phyloP scores from a whole-genome alignment of 2,888 invertebrate species.

The Megaustenia siamemsis region DNA sequence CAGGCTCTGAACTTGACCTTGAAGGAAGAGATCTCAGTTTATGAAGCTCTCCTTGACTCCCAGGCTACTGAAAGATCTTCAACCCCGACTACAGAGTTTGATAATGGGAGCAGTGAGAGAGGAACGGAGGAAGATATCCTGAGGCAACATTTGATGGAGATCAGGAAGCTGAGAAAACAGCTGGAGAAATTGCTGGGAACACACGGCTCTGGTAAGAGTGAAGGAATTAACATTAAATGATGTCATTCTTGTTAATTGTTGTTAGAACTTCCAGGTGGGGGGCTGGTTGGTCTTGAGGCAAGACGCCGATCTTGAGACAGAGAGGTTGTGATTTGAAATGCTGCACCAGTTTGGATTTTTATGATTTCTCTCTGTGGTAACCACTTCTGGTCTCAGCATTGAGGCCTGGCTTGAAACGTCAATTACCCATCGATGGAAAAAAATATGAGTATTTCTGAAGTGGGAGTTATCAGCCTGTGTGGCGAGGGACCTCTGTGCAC shows the following conservation, averaged over 20 bases:
- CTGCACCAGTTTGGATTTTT: too few species aligned
- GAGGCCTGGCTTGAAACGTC: too few species aligned
- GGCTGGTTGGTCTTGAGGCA: too few species aligned
- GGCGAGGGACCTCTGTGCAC: too few species aligned
- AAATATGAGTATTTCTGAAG: too few species aligned
- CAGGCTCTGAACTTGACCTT: constrained; percentile 32
- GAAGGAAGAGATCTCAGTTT: constrained; percentile 42
- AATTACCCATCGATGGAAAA: too few species aligned
- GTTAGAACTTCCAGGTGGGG: too few species aligned
- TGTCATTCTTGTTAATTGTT: neutral
- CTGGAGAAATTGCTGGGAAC: constrained; percentile 66
- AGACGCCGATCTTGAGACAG: too few species aligned
- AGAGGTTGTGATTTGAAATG: too few species aligned
- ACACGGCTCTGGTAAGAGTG: constrained; percentile 50
- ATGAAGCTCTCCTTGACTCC: constrained; percentile 37
- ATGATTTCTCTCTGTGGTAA: too few species aligned
- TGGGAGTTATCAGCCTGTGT: too few species aligned
- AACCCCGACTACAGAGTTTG: neutral
- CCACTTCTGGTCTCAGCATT: too few species aligned
- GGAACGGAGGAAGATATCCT: constrained; percentile 57
- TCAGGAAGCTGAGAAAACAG: constrained; percentile 65
- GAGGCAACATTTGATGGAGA: constrained; percentile 69
- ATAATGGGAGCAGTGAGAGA: neutral
- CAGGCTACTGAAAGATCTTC: neutral
- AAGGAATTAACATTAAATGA: neutral